Evolutionary conservation across 2,113 vertebrate species (phyloP), one percentile per base, ranked within the genome.

Genomic region (Vidua chalybeata): DNA sequence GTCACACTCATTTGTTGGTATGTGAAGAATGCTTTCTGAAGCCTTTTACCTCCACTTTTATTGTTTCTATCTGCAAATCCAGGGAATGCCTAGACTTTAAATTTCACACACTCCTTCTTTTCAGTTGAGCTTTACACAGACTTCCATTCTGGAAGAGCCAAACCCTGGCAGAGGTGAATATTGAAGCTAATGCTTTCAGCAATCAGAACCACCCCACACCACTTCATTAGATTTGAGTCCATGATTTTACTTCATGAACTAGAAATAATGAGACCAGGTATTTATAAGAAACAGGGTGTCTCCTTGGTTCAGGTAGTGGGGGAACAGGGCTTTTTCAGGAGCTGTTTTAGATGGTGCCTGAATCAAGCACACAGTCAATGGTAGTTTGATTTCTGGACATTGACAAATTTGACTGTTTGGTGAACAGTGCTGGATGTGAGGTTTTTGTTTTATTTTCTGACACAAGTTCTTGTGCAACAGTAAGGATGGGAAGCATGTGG

Each of bases 311-410:
- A 18, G 11, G 2, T 16, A 30, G 15, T 39, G 37, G 13, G 8
- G 48, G 17, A 35, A 43, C 16, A 24, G 5, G 11, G 17, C 3
- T 21, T 59, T 86, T 64, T 56, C n/a, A 54, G 74, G 18, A 79
- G 21, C 10, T 45, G 4, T 86, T 23, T 83, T 61, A 37, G 10
- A 9, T 19, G 10, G 13, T 69, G 17, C 23, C 55, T 77, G 23
- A 64, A 41, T 1, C 1, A 23, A 80, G 7, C 4, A 13, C 30
- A 45, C 10, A 51, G 19, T 15, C 13, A 48, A 1, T 37, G n/a
- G 22, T 16, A 31, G 41, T 58, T 76, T 0, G 0, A 1, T 67
- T 71, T 87, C 48, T 41, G 13, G 14, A 30, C 26, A 27, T 0
- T 31, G 37, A 76, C 7, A 66, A 31, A 33, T 71, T 51, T 16